These are phyloP conservation scores for Scopus umbretta DNA, from an alignment of 2,113 vertebrate species.

Conservation along the genomic window DNA sequence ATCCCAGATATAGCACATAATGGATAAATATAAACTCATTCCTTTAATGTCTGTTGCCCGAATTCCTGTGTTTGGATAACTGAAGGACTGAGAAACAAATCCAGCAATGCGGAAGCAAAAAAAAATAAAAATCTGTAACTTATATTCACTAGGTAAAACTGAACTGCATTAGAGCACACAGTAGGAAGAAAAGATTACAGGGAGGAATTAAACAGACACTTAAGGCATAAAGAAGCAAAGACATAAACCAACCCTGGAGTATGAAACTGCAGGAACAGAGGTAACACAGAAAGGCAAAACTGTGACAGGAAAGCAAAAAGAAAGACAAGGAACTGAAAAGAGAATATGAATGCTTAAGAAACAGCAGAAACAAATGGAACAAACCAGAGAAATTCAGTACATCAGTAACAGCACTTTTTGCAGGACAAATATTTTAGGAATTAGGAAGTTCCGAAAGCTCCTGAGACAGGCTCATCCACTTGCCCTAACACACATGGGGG, in stretches of 20 bases:
- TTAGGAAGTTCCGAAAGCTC: not conserved
- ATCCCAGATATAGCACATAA: not conserved
- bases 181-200: not conserved
- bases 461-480: not conserved
- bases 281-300: not conserved
- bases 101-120: not conserved
- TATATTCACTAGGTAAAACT: not conserved
- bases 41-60: not conserved
- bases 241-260: not conserved
- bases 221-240: not conserved
- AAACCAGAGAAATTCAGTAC: not conserved
- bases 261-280: not conserved
- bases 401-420: not conserved
- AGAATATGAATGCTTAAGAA: not conserved
- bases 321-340: not conserved
- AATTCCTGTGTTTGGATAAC: not conserved
- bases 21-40: not conserved
- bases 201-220: not conserved
- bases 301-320: not conserved
- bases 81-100: not conserved
- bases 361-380: not conserved
- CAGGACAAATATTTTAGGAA: not conserved
- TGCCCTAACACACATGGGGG: not conserved
- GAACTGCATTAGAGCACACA: not conserved
- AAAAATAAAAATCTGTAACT: not conserved